phyloP scores from a whole-genome alignment of 2,797 vertebrate genomes.

The Australoheros facetus region DNA sequence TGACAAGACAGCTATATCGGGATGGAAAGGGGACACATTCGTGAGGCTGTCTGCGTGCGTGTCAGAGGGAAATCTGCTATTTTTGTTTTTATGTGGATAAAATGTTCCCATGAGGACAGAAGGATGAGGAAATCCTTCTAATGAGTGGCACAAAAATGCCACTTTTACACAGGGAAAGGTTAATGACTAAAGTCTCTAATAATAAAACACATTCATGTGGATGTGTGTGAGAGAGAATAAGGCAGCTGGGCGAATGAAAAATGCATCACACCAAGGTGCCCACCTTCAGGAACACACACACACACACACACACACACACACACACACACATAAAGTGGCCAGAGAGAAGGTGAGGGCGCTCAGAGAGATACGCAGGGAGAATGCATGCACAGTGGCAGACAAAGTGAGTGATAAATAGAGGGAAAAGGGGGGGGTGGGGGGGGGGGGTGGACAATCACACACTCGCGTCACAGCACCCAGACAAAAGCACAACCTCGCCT shows the following conservation, averaged over 20 bases:
- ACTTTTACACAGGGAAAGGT: background rate
- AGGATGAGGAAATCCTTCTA: background rate
- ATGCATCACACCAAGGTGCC: constrained; percentile 29
- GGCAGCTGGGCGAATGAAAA: constrained; percentile 25
- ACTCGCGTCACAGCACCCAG: constrained; percentile 13
- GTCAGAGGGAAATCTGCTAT: constrained; percentile 26
- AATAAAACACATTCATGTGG: background rate
- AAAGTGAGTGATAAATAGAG: constrained; percentile 26
- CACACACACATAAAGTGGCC: constrained; percentile 2
- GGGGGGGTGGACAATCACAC: constrained; percentile 3
- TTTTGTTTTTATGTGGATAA: constrained; percentile 32
- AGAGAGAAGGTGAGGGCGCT: constrained; percentile 15
- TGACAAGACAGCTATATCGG: constrained; percentile 37
- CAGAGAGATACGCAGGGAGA: constrained; percentile 12
- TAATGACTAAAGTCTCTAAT: background rate
- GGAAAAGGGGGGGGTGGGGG: background rate
- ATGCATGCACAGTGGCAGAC: constrained; percentile 29
- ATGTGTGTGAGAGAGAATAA: constrained; percentile 24
- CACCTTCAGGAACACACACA: constrained; percentile 4
- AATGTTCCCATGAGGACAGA: constrained; percentile 13
- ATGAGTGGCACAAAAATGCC: background rate
- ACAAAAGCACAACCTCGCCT: constrained; percentile 51
- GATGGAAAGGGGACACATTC: constrained; percentile 60
- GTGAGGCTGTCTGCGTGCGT: constrained; percentile 55
- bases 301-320: background rate